A percentile compares a stretch with the other conserved stretches of the same genome.
Conservation (phyloP, 2,797 vertebrate genomes). For the Odontamblyopus lacepedii region DNA sequence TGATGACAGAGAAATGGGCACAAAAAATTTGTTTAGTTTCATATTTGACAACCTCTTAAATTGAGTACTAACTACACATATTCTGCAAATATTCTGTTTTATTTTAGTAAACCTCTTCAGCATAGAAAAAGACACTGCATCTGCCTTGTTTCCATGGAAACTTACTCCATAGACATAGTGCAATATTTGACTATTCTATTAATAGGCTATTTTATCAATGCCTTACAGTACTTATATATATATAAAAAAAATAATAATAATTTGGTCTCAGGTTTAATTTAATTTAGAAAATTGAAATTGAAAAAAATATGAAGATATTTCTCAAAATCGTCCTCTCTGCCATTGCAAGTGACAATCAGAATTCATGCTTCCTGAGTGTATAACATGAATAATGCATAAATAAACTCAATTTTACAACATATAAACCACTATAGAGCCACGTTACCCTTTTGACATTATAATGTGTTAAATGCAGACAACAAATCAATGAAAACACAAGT, state of each 20-base stretch:
- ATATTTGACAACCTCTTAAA: neutral
- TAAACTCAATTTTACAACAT: too few species aligned
- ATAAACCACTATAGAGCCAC: too few species aligned
- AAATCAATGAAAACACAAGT: too few species aligned
- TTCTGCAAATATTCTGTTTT: neutral
- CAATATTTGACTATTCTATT: neutral
- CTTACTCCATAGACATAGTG: neutral
- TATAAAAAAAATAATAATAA: too few species aligned
- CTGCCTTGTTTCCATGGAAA: neutral
- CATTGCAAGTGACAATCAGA: neutral
- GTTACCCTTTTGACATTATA: too few species aligned
- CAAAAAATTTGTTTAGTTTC: neutral
- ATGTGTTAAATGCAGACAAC: too few species aligned
- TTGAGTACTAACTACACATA: neutral
- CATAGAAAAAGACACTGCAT: too few species aligned
- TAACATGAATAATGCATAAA: neutral
- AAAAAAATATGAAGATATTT: too few species aligned
- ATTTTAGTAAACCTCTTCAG: neutral
- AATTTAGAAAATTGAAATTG: too few species aligned
- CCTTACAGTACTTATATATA: too few species aligned
- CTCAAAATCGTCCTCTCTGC: too few species aligned
- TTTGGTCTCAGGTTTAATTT: too few species aligned
- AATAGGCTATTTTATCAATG: neutral
- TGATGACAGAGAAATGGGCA: slow-evolving; percentile 39
- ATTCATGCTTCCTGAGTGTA: neutral